A percentile compares a stretch with the other conserved stretches of the same genome.
These are phyloP conservation scores for Allacma fusca DNA, from an alignment of 2,888 invertebrate genomes.

Conservation along the genomic window DNA sequence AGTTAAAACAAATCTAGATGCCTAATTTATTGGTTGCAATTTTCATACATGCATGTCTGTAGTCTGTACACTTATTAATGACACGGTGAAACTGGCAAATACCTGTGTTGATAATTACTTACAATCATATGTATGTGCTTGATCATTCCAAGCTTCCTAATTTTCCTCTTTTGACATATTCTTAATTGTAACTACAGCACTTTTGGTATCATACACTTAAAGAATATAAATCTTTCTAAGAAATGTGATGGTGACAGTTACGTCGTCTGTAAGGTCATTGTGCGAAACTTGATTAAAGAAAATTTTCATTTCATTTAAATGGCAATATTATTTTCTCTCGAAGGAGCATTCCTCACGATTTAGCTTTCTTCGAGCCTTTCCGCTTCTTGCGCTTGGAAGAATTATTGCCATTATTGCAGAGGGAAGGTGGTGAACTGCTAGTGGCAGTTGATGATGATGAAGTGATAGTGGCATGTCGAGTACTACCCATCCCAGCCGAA, in stretches of 20 bases:
- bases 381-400: conserved; percentile 51
- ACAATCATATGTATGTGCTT: no score
- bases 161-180: background rate
- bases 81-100: background rate
- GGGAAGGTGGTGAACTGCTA: conserved; percentile 28
- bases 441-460: conserved; percentile 39
- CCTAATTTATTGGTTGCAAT: no score
- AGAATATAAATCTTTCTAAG: background rate
- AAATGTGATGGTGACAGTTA: background rate
- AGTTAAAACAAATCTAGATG: no score
- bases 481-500: background rate
- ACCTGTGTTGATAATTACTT: no score
- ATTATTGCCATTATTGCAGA: conserved; percentile 3
- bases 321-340: background rate
- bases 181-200: no score
- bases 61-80: background rate
- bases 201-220: background rate
- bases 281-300: background rate
- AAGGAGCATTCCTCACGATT: background rate
- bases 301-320: background rate
- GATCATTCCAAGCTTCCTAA: no score
- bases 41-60: no score
- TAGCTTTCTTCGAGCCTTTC: conserved; percentile 26
- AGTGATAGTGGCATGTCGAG: conserved; percentile 36
- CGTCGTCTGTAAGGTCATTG: background rate